Base-by-base conservation (phyloP, 2,113 vertebrate genomes). In the Anarhynchus alexandrinus region DNA sequence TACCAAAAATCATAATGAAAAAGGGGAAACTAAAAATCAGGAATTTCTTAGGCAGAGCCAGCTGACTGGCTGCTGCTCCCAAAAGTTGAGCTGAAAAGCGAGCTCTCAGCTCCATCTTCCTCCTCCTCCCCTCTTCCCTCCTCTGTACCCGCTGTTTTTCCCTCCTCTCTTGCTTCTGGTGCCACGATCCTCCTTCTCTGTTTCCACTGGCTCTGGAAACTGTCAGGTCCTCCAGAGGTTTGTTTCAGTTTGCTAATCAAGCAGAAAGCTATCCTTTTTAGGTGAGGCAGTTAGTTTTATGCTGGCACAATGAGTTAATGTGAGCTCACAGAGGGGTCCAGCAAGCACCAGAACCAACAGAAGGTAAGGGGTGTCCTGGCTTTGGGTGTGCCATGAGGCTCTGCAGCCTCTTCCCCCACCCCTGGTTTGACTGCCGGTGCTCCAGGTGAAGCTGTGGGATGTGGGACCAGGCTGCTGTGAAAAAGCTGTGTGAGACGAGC, bases 71-170 rank as follows among this genome's bases (percentile, higher is more conserved):
- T 74, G 49, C 22, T 80, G 70, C 13, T 82, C 57, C 79, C 13
- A 12, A 38, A 62, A 70, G 26, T n/a, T 62, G 42, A 87, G 49
- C 21, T 65, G 77, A 54, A 81, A 84, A 29, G 58, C 1, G 5
- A 71, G 15, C 5, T 77, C 42, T 51, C 36, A 32, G 15, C 30
- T 58, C 38, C 8, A 16, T 45, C 42, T 15, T 77, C n/a, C 8
- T 71, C 32, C 22, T 77, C 38, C 20, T 52, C 27, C 6, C 3
- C 6, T 34, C 30, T 42, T 62, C 10, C 18, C 4, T 9, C 45
- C 59, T 12, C 21, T 45, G 12, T 40, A 51, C 22, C 36, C 1
- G 1, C 6, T 0, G 0, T 23, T 79, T 40, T 51, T 45, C 29
- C 42, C 29, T 73, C 54, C 12, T 42, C 4, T 86, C n/a, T 77